These are phyloP conservation scores for Chionomys nivalis DNA, from an alignment of 2,113 vertebrate genomes.

Conservation along the genomic window DNA sequence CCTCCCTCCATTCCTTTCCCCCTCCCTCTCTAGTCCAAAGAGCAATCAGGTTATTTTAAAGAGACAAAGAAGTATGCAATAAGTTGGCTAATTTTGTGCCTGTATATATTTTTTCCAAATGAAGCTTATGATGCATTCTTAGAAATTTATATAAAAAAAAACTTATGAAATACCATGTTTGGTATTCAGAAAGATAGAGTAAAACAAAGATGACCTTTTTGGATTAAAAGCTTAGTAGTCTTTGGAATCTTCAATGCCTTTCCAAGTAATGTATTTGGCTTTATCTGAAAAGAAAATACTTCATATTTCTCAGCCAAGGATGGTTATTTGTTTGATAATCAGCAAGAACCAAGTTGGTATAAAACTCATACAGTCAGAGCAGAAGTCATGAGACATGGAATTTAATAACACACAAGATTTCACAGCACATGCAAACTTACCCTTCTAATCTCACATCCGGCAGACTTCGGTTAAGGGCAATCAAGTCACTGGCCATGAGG, in stretches of 20 bases:
- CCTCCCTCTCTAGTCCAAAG: too few relatives aligned
- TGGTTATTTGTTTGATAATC: not conserved
- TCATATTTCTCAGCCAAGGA: not conserved
- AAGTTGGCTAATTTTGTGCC: not conserved
- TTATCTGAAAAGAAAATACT: not conserved
- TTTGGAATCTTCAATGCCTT: not conserved
- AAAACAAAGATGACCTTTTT: not conserved
- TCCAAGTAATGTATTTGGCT: not conserved
- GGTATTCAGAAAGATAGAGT: conserved; percentile 14
- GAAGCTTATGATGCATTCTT: not conserved
- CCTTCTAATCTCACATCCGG: conserved; percentile 97
- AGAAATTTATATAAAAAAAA: not conserved
- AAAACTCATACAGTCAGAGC: not conserved
- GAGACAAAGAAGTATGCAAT: not conserved
- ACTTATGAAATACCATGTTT: conserved; percentile 22
- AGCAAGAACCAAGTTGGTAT: not conserved
- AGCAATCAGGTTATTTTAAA: too few relatives aligned
- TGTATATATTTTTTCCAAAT: not conserved
- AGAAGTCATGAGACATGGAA: not conserved
- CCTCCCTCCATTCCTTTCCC: too few relatives aligned
- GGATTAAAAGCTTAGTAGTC: not conserved
- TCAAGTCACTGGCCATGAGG: conserved; percentile 98
- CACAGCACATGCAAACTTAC: conserved; percentile 85
- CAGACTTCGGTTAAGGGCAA: conserved; percentile 96
- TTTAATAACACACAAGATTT: not conserved